Percentiles rank a stretch among this genome's conserved stretches.
These are phyloP conservation scores for Petaurus breviceps DNA, from an alignment of 2,113 vertebrate genomes.

Conservation along the genomic window DNA sequence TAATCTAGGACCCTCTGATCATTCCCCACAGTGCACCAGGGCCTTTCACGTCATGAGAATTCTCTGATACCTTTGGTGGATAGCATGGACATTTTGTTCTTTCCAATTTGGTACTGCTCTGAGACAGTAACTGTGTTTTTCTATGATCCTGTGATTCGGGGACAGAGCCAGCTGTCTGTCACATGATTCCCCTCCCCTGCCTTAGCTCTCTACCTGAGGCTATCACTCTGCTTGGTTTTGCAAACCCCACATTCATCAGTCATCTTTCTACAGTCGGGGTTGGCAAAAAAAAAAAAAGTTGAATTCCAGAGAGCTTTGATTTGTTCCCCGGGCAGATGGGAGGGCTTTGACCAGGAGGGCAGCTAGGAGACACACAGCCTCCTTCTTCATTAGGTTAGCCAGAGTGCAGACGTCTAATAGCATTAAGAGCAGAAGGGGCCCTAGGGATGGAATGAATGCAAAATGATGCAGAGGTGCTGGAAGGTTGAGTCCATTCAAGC, in stretches of 20 bases:
- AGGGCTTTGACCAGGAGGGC: conserved; percentile 7
- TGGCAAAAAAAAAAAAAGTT: background rate
- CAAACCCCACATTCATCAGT: background rate
- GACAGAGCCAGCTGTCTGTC: background rate
- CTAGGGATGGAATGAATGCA: conserved; percentile 79
- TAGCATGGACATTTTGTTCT: background rate
- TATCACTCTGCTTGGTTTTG: background rate
- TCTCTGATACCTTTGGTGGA: background rate
- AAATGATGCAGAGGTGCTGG: conserved; percentile 74
- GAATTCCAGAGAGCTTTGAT: background rate
- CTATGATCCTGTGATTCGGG: background rate
- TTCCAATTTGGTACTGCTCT: background rate
- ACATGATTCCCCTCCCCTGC: background rate
- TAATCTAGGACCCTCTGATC: background rate
- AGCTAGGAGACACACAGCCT: conserved; percentile 63
- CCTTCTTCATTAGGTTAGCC: conserved; percentile 79
- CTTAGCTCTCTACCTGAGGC: background rate
- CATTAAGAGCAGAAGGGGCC: conserved; percentile 74
- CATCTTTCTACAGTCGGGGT: background rate
- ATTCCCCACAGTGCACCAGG: background rate
- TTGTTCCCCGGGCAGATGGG: background rate
- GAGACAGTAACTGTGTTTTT: background rate
- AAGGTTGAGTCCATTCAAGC: conserved; percentile 58
- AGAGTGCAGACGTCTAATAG: conserved; percentile 77
- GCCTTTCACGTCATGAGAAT: background rate